Conservation (phyloP, 2,113 vertebrate species). For the Oryzias javanicus region DNA sequence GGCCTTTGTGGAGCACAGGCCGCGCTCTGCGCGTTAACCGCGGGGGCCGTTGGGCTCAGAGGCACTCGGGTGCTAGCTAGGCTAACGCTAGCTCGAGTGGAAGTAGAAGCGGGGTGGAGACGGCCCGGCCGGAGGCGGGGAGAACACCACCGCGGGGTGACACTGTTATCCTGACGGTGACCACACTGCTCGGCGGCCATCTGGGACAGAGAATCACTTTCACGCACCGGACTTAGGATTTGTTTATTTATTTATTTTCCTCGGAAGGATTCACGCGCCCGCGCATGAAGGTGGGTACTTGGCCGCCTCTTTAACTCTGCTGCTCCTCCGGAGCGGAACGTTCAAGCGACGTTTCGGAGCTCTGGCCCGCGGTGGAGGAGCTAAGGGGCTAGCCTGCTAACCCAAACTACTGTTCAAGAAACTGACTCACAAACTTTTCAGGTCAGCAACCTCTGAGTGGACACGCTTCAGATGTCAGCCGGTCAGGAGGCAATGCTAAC, state of each 20-base stretch:
- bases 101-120: constrained; percentile 37
- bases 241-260: background rate
- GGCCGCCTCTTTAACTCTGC: constrained; percentile 2
- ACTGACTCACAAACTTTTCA: constrained; percentile 56
- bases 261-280: constrained; percentile 5
- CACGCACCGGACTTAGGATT: background rate
- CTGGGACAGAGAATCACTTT: constrained; percentile 23
- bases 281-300: constrained; percentile 21
- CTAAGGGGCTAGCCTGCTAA: constrained; percentile 66
- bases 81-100: constrained; percentile 65
- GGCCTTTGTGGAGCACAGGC: background rate
- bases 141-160: constrained; percentile 58
- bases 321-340: constrained; percentile 37
- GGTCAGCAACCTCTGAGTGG: constrained; percentile 23
- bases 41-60: constrained; percentile 17
- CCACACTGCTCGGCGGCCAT: constrained; percentile 45
- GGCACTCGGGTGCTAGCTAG: constrained; percentile 47
- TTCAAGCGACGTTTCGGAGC: constrained; percentile 57
- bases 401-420: constrained; percentile 40
- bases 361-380: constrained; percentile 50
- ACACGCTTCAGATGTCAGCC: background rate
- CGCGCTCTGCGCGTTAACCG: constrained; percentile 3
- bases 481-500: background rate
- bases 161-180: constrained; percentile 66
- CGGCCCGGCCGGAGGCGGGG: constrained; percentile 73